A percentile compares a stretch with the other conserved stretches of the same genome.
Conservation (phyloP, 2,888 invertebrate species). For the Tetragonula carbonaria region DNA sequence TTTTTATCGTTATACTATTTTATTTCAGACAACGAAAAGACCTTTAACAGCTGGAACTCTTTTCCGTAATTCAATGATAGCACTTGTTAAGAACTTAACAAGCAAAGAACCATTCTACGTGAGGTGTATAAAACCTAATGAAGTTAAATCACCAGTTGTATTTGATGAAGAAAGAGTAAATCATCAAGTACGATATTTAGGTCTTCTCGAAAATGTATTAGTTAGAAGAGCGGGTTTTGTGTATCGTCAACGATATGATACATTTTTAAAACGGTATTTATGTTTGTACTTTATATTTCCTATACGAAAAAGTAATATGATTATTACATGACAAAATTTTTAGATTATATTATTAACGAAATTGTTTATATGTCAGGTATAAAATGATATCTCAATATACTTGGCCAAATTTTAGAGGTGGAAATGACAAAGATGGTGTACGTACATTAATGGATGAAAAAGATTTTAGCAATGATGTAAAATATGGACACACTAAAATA, state of each 20-base stretch:
- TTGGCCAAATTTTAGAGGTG: slow-evolving; percentile 97
- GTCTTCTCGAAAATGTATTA: slow-evolving; percentile 97
- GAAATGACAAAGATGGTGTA: slow-evolving; percentile 92
- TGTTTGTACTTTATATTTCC: neutral
- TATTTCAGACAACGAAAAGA: slow-evolving; percentile 94
- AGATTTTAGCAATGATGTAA: slow-evolving; percentile 92
- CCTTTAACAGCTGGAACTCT: slow-evolving; percentile 97
- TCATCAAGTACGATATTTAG: slow-evolving; percentile 94
- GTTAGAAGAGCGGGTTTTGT: slow-evolving; percentile 98
- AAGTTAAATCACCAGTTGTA: slow-evolving; percentile 93
- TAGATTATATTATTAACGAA: neutral
- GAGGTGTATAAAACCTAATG: slow-evolving; percentile 98
- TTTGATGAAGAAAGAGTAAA: slow-evolving; percentile 93
- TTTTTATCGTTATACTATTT: slow-evolving; percentile 17
- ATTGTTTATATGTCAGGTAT: slow-evolving; percentile 87
- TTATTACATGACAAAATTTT: neutral
- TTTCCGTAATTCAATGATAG: slow-evolving; percentile 97
- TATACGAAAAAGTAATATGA: neutral
- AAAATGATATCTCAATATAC: slow-evolving; percentile 98
- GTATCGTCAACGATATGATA: slow-evolving; percentile 96
- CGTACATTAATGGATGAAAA: slow-evolving; percentile 93
- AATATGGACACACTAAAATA: slow-evolving; percentile 97
- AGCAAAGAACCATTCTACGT: slow-evolving; percentile 98
- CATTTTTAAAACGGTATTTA: slow-evolving; percentile 92
- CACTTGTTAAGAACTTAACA: slow-evolving; percentile 93